These are phyloP conservation scores for Orientallactaga sibirica DNA, from an alignment of 2,797 vertebrate species.

Conservation along the genomic window DNA sequence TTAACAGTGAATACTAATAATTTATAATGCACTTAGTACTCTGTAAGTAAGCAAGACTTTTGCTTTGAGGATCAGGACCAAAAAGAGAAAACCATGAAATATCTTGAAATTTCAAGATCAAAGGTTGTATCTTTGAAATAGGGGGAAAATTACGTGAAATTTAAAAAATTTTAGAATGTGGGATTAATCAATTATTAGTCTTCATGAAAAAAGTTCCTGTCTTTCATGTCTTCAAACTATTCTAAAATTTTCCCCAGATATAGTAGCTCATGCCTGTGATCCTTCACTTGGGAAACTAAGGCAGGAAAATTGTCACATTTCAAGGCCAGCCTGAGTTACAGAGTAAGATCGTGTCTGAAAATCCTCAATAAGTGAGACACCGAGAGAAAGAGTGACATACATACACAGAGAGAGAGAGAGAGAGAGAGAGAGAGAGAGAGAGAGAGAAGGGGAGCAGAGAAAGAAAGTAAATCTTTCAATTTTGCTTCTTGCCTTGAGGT, in stretches of 20 bases:
- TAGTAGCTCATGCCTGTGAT: neutral
- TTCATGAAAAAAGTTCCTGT: neutral
- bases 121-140: neutral
- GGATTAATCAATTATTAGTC: neutral
- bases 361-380: neutral
- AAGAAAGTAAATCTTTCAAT: neutral
- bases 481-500: neutral
- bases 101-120: conserved; percentile 43
- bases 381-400: too few relatives aligned
- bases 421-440: too few relatives aligned
- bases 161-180: neutral
- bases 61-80: neutral
- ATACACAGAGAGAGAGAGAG: neutral
- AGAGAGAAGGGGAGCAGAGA: neutral
- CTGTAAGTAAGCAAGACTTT: neutral
- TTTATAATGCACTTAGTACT: conserved; percentile 37
- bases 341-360: neutral
- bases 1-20: conserved; percentile 39
- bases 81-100: conserved; percentile 13
- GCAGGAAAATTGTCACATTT: neutral
- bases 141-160: conserved; percentile 51
- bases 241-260: neutral
- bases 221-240: neutral
- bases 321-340: neutral
- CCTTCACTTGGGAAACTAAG: neutral